Base-by-base conservation (phyloP, 2,113 vertebrate species). In the Gila orcuttii region DNA sequence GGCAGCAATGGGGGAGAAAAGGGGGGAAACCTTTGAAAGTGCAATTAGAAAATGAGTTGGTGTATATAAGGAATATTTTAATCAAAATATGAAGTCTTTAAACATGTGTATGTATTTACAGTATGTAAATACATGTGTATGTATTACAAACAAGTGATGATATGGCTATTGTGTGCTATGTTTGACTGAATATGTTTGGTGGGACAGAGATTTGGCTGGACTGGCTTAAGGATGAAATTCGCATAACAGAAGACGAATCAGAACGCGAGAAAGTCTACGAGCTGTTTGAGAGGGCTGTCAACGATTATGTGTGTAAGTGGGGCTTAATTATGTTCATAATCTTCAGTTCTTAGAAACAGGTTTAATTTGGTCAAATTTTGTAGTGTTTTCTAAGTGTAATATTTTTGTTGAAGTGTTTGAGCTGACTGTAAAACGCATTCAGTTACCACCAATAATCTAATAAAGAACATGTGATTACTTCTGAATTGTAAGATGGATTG, bases 141-240 rank as follows among this genome's bases (percentile, higher is more conserved):
- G 10, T 25, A 15, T 74, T 74, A 25, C 13, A 42, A 42, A 42
- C 42, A 42, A 42, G 21, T 47, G 71, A 5, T 15, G 42, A 50
- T 17, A 42, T 6, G 17, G 2, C 47, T 50, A 74, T 52, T 39
- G 1, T 9, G 15, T 33, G 0, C 21, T 39, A 4, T 50, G 9
- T 74, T 11, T 69, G 39, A 50, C 39, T 68, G 25, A 42, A 33
- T 85, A 9, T 71, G 25, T 57, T 82, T 79, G 75, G 19, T n/a
- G 31, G 25, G 84, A 42, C 91, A 99, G 98, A 98, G 88, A 97
- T 99, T 64, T 99, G 98, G 98, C 89, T 99, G 85, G 97, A 98
- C 87, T 99, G 98, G 98, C 91, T 99, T 78, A 98, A 97, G 17
- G 98, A 99, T 87, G 98, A 99, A 91, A 97, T 98, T 82, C 95